Base-by-base conservation (phyloP, 2,888 invertebrate species). In the Adelognathus sp. region DNA sequence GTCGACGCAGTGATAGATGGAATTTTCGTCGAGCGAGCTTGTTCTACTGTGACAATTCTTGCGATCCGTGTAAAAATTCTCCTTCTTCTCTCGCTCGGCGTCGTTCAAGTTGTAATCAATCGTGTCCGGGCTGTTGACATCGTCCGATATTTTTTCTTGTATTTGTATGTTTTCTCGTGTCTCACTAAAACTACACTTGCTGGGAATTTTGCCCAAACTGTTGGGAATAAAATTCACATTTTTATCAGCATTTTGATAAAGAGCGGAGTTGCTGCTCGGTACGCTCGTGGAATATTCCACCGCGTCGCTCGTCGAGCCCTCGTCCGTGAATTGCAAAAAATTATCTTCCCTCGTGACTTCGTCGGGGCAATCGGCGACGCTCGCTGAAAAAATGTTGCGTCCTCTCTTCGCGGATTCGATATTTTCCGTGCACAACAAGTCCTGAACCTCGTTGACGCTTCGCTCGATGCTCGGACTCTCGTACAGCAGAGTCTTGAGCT, bases 91-190 rank as follows among this genome's bases (percentile, higher is more conserved):
- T 1, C 70, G 78, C 18, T 76, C 80, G 0, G 76, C 69, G 52
- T 76, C 82, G 61, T 88, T 86, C 6, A 89, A 36, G 63, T 89
- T 88, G 36, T 87, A 88, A 71, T 88, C 87, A 16, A 88, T 79
- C 3, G 72, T 18, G 72, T 79, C 79, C 7, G 63, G 36, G 33
- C 66, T 29, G 1, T 64, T 21, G 39, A 64, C 18, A 46, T 77
- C 18, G 79, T 67, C 24, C 1, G 70, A 71, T 63, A 21, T n/a
- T n/a, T n/a, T n/a, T n/a, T 76, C 67, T 0, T 82, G 69, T 0
- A 83, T 50, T 4, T 81, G 80, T 9, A 85, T 85, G 50, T 88
- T 88, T 33, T 87, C 85, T 2, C 80, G 79, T 1, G 82, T 70
- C 3, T 81, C 81, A 2, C 78, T 75, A 4, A 83, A 61, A 0